These are phyloP conservation scores for Oreonectes daqikongensis DNA, from an alignment of 2,797 vertebrate species.

Conservation along the genomic window DNA sequence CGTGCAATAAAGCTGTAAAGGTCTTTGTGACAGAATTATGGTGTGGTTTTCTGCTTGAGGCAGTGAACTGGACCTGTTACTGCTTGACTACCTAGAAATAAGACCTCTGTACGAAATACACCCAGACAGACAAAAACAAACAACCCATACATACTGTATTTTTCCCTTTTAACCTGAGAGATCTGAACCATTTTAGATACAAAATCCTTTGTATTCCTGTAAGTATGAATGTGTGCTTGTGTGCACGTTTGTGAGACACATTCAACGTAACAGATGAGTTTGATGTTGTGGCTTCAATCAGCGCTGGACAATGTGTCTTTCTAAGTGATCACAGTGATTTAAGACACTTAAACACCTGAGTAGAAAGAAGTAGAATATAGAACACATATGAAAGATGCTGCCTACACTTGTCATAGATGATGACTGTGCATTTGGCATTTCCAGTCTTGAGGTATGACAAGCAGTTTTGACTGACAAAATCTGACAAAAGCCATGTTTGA, in stretches of 20 bases:
- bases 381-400: background rate
- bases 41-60: constrained; percentile 28
- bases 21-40: constrained; percentile 38
- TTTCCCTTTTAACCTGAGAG: constrained; percentile 25
- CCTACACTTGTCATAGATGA: too few species aligned
- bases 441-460: too few species aligned
- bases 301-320: constrained; percentile 27
- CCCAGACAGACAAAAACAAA: background rate
- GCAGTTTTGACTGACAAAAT: too few species aligned
- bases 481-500: too few species aligned
- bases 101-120: constrained; percentile 7
- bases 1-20: constrained; percentile 39
- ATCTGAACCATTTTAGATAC: constrained; percentile 51
- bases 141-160: constrained; percentile 24
- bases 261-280: constrained; percentile 38
- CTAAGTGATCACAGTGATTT: background rate
- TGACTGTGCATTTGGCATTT: too few species aligned
- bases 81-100: constrained; percentile 29
- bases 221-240: constrained; percentile 13
- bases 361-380: constrained; percentile 7
- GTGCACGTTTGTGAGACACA: constrained; percentile 24
- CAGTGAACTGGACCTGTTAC: constrained; percentile 15
- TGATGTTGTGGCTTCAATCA: constrained; percentile 7
- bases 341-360: constrained; percentile 8
- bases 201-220: constrained; percentile 17